Conservation (phyloP, 2,797 vertebrate genomes). For the Poecilia wingei region DNA sequence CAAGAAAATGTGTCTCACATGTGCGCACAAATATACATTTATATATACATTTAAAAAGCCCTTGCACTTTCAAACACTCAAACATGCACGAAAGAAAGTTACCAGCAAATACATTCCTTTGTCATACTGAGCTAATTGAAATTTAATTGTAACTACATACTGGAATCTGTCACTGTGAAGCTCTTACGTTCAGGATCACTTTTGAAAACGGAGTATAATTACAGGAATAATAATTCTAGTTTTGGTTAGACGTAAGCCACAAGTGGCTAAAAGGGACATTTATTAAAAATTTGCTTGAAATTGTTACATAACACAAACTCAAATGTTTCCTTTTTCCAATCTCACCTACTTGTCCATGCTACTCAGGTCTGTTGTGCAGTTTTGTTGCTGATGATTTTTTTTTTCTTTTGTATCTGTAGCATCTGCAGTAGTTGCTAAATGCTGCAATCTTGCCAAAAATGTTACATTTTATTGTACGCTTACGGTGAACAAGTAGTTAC, state of each 20-base stretch:
- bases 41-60: no score
- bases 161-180: background rate
- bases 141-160: conserved; percentile 23
- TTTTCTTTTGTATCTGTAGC: background rate
- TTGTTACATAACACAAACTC: conserved; percentile 34
- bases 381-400: background rate
- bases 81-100: background rate
- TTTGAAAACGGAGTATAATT: conserved; percentile 70
- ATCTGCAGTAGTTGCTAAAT: background rate
- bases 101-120: conserved; percentile 6
- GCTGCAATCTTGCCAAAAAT: background rate
- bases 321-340: background rate
- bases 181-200: background rate
- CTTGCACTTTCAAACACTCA: no score
- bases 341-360: background rate
- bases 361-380: background rate
- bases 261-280: conserved; percentile 74
- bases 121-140: background rate
- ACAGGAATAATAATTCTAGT: conserved; percentile 73
- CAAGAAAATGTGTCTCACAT: no score
- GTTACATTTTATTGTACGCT: background rate
- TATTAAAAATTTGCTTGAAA: conserved; percentile 49
- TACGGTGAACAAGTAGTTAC: background rate
- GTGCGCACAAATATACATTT: no score
- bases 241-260: conserved; percentile 56